phyloP scores from a whole-genome alignment of 1,140 invertebrate genomes.

The Leptinotarsa undecemlineata region DNA sequence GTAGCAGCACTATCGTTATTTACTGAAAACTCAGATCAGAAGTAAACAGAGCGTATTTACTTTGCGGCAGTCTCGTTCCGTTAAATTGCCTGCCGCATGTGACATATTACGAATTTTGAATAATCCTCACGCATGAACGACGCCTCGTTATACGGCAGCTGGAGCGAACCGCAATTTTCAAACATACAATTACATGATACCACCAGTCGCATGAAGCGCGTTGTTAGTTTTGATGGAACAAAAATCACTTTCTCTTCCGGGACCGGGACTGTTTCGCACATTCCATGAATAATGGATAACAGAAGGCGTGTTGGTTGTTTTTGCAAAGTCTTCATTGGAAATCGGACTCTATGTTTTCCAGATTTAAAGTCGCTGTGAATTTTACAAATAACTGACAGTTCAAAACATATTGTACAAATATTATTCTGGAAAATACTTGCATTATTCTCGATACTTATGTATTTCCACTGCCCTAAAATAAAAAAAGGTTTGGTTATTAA shows the following conservation, averaged over 20 bases:
- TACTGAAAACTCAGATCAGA: constrained; percentile 20
- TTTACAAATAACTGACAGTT: too few relatives aligned
- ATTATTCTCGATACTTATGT: too few relatives aligned
- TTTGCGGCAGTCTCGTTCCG: constrained; percentile 30
- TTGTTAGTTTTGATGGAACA: constrained; percentile 14
- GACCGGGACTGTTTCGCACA: not conserved
- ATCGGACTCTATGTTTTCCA: too few relatives aligned
- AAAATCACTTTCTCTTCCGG: constrained; percentile 9
- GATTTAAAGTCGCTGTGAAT: too few relatives aligned
- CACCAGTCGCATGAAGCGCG: not conserved
- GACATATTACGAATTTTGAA: constrained; percentile 45
- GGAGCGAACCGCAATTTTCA: constrained; percentile 38
- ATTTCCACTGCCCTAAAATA: too few relatives aligned
- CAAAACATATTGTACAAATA: too few relatives aligned
- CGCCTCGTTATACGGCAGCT: constrained; percentile 37
- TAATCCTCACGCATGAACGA: constrained; percentile 41
- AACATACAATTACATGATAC: constrained; percentile 23
- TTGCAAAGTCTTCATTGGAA: too few relatives aligned
- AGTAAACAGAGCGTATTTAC: constrained; percentile 32
- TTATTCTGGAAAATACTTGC: too few relatives aligned
- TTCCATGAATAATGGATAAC: not conserved
- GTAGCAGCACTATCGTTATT: constrained; percentile 5
- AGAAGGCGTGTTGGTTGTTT: too few relatives aligned
- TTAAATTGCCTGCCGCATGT: constrained; percentile 42
- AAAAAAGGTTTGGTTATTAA: too few relatives aligned